Conservation (phyloP, 2,888 invertebrate genomes). For the Phyto melanocephala region DNA sequence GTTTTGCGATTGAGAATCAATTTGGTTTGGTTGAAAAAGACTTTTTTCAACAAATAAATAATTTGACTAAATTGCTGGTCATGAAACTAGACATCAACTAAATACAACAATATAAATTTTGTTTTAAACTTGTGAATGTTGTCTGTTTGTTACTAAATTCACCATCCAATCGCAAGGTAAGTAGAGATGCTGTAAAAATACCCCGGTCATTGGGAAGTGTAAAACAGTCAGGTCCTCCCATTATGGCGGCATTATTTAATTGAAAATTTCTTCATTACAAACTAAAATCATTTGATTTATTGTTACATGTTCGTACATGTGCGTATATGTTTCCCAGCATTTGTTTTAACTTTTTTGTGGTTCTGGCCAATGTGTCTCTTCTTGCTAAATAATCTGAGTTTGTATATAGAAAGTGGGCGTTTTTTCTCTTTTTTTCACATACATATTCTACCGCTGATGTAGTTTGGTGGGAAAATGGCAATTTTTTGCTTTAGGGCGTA, state of each 20-base stretch:
- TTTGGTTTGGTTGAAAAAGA: too few species aligned
- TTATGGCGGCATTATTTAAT: neutral
- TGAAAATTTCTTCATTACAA: neutral
- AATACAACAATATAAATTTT: too few species aligned
- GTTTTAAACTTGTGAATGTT: too few species aligned
- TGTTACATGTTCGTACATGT: neutral
- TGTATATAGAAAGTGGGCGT: neutral
- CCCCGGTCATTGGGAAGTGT: neutral
- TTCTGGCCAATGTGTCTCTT: neutral
- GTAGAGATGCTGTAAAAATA: too few species aligned
- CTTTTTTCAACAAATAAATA: too few species aligned
- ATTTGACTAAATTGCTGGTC: too few species aligned
- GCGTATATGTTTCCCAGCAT: neutral
- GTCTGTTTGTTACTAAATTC: too few species aligned
- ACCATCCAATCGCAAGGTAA: too few species aligned
- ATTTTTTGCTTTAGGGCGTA: neutral
- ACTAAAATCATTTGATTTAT: neutral
- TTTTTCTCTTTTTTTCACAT: neutral
- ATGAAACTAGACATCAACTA: too few species aligned
- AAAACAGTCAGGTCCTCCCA: neutral
- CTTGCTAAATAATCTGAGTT: neutral
- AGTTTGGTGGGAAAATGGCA: neutral
- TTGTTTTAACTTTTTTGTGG: neutral
- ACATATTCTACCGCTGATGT: neutral
- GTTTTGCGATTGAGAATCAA: too few species aligned